Percentiles rank a stretch among this genome's conserved stretches.
These are phyloP conservation scores for Halcyon badia DNA, from an alignment of 2,797 vertebrate genomes.

Conservation along the genomic window DNA sequence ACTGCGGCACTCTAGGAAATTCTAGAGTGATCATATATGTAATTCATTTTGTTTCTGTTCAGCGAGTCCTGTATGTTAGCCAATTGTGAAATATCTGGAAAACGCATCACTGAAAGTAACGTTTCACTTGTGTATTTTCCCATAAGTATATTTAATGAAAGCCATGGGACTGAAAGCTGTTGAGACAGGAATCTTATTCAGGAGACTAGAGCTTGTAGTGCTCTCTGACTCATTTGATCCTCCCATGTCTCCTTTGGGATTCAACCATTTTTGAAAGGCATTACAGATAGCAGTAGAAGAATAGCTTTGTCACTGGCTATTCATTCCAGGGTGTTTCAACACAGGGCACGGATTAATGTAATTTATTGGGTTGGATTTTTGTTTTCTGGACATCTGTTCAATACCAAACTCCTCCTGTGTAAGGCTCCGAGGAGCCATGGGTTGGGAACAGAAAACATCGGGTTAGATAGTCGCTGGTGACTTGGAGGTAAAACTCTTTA, in stretches of 20 bases:
- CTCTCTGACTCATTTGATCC: constrained; percentile 67
- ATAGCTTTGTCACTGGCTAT: constrained; percentile 59
- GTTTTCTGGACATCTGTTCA: constrained; percentile 63
- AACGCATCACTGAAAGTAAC: constrained; percentile 56
- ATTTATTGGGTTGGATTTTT: constrained; percentile 67
- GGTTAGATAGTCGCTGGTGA: constrained; percentile 23
- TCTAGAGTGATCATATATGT: constrained; percentile 15
- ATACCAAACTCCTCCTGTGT: constrained; percentile 29
- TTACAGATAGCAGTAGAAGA: constrained; percentile 67
- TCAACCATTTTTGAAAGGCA: constrained; percentile 60
- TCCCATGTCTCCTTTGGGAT: constrained; percentile 43
- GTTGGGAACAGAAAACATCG: constrained; percentile 24
- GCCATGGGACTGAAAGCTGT: constrained; percentile 60
- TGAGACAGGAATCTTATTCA: constrained; percentile 66
- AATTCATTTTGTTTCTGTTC: constrained; percentile 47
- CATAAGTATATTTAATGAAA: constrained; percentile 64
- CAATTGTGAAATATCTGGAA: constrained; percentile 62
- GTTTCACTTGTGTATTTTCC: constrained; percentile 62
- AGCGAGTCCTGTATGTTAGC: constrained; percentile 13
- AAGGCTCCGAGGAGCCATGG: constrained; percentile 47
- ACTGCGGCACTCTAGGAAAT: constrained; percentile 48
- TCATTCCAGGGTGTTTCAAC: constrained; percentile 49
- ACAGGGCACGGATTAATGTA: constrained; percentile 64
- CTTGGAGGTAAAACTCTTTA: constrained; percentile 56
- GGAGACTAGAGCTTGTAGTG: constrained; percentile 57